These are phyloP conservation scores for Condylura cristata DNA, from an alignment of 2,113 vertebrate genomes.

Conservation along the genomic window DNA sequence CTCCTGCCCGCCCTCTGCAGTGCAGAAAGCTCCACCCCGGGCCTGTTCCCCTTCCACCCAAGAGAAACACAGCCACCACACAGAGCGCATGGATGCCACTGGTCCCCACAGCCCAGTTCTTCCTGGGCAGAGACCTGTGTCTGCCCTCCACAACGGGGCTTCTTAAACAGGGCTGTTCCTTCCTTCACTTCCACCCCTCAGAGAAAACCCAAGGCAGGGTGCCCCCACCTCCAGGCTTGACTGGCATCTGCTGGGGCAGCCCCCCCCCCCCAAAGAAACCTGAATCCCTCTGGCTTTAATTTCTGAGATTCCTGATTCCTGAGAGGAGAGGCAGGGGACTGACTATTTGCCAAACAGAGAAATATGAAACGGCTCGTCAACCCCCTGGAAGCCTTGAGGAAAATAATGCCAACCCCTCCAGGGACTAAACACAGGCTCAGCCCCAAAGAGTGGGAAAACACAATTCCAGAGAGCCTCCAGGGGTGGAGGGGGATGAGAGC, in stretches of 20 bases:
- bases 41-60: neutral
- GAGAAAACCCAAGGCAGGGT: neutral
- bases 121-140: neutral
- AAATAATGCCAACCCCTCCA: conserved; percentile 45
- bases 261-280: conserved; percentile 55
- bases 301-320: conserved; percentile 74
- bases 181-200: neutral
- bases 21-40: neutral
- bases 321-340: conserved; percentile 55
- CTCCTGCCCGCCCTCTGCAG: neutral
- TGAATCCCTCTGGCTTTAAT: conserved; percentile 56
- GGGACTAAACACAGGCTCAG: conserved; percentile 63
- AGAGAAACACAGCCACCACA: neutral
- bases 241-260: conserved; percentile 27
- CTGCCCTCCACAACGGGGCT: neutral
- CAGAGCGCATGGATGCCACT: neutral
- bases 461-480: neutral
- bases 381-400: conserved; percentile 67
- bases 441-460: conserved; percentile 66
- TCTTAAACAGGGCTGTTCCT: neutral
- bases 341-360: conserved; percentile 81
- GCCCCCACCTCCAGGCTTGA: neutral
- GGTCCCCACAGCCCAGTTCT: neutral
- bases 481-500: neutral
- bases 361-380: conserved; percentile 60